Evolutionary conservation across 2,797 vertebrate genomes (phyloP), one percentile per base, ranked within the genome.

Genomic region (Phoeniculus purpureus): DNA sequence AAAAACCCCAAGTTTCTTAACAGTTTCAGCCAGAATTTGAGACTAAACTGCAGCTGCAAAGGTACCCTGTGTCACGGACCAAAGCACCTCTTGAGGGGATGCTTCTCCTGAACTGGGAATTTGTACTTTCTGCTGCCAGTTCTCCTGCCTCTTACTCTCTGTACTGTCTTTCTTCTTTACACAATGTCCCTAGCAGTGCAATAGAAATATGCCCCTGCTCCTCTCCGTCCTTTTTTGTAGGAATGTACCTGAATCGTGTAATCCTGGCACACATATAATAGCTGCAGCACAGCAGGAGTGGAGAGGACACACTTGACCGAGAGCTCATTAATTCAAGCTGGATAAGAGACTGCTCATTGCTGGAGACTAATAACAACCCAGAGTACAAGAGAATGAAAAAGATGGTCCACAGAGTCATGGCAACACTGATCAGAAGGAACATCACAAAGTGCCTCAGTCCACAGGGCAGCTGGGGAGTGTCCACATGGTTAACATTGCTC

Each of bases 281-380:
- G 29, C 6, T 27, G 29, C n/a, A 64, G 58, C 26, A 18, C 1
- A 4, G 34, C 0, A 0, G 15, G 3, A 6, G 9, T 27, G 26
- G 67, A 20, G 2, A 15, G 15, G 47, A 29, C 20, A 25, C 14
- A 18, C 10, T 26, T 34, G 51, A 22, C 15, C 43, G 19, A 12
- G 9, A 82, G 9, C 12, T 19, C 16, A 23, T 67, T 77, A 76
- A 61, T 74, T 85, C 10, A 65, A 40, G 25, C 18, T 82, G 26
- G 18, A 7, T 52, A 66, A 71, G 34, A 50, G n/a, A 37, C 1
- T 79, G 50, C 26, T 80, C 3, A 23, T 23, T 5, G 3, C 58
- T 64, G 40, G 9, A 9, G 23, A 26, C 19, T 54, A 34, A 40
- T 1, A 5, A 50, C 23, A 67, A 29, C 26, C 26, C 54, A 74